A percentile compares a stretch with the other conserved stretches of the same genome.
Conservation (phyloP, 2,888 invertebrate genomes). For the Lasioglossum villosulum region DNA sequence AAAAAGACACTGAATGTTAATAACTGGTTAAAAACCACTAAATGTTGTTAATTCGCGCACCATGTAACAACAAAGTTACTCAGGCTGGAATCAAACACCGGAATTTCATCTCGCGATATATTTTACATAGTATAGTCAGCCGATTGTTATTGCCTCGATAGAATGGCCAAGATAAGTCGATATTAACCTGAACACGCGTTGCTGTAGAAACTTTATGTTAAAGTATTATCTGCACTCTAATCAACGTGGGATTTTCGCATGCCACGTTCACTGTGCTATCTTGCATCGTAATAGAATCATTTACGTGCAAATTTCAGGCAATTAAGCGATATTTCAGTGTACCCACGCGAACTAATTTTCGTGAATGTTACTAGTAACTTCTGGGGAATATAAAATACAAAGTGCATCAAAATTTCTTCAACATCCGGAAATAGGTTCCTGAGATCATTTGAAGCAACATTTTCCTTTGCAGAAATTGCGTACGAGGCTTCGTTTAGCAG, state of each 20-base stretch:
- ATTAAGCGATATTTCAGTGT: neutral
- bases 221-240: constrained; percentile 31
- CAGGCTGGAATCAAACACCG: neutral
- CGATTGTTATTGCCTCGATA: constrained; percentile 24
- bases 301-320: neutral
- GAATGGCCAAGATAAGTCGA: constrained; percentile 22
- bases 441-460: too few species aligned
- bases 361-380: neutral
- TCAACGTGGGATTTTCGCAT: constrained; percentile 28
- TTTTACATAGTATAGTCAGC: constrained; percentile 2
- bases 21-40: too few species aligned
- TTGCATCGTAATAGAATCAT: constrained; percentile 28
- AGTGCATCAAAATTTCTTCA: too few species aligned
- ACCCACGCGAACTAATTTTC: neutral
- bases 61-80: neutral
- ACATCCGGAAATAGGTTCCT: too few species aligned
- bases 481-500: too few species aligned
- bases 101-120: neutral
- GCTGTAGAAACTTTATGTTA: constrained; percentile 33
- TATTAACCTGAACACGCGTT: constrained; percentile 32
- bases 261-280: constrained; percentile 12
- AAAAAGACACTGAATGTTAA: too few species aligned
- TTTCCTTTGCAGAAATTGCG: too few species aligned
- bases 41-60: neutral
- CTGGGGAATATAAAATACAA: neutral